Evolutionary conservation across 1,140 invertebrate species (phyloP), one percentile per base, ranked within the genome.

Genomic region (Schmidtea mediterranea): DNA sequence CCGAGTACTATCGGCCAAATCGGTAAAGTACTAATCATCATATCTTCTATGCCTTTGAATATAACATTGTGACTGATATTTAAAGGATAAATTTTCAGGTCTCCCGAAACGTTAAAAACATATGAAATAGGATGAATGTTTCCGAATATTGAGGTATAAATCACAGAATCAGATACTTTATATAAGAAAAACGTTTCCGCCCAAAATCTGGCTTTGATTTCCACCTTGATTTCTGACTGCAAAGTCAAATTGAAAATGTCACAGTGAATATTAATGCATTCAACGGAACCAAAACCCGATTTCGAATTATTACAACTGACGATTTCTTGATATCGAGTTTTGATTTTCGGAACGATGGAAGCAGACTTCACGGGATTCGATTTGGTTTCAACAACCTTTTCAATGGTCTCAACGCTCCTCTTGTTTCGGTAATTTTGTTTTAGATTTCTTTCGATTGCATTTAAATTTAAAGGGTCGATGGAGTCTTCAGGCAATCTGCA

Each of bases 1-100:
- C 47, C 50, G 10, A 51, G 10, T 13, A 46, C 32, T 6, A 51
- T 51, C 16, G 36, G 36, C 50, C 36, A 37, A 18, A 48, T 18
- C 2, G 46, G 46, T 19, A 48, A 18, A 2, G n/a, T 18, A 19
- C 23, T 38, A 10, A 23, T 40, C 13, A 40, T 37, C 12, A 37
- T 12, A 22, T 8, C 16, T 40, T 37, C 18, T 6, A 48, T 40
- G 10, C 46, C 46, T 32, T 40, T 18, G 36, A 48, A 48, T 2
- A 48, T 18, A 40, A 48, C 16, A 16, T n/a, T 22, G 6, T 48
- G 46, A 12, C 38, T 23, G 23, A 48, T 40, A 12, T 15, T 18
- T 5, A 18, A 8, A 18, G 46, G 24, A 21, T 16, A 5, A 12
- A 45, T 21, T 3, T 45, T 13, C n/a, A 13, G 9, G 18, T 21